Evolutionary conservation across 2,888 invertebrate genomes (phyloP), one percentile per base, ranked within the genome.

Genomic region (Carpatolechia fugitivella): DNA sequence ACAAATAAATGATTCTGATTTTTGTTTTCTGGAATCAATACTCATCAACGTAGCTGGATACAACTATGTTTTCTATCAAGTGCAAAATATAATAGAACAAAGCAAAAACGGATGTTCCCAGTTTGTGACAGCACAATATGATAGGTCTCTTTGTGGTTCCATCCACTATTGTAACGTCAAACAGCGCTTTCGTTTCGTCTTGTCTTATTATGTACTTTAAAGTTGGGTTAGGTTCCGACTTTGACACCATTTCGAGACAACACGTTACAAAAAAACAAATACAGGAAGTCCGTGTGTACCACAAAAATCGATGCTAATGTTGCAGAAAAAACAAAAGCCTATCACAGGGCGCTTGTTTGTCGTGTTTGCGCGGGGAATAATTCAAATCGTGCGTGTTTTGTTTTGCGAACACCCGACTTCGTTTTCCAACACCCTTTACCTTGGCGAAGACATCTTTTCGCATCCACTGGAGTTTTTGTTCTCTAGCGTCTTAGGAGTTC

Each of bases 341-440:
- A 49, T 49, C 33, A 49, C 35, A 35, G 13, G 49, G 35, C 24
- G 49, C 35, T 51, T 40, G 51, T 51, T 18, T 38, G 38, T 20
- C 52, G 46, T 57, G 55, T 52, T 56, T 56, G 46, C 68, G 65
- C 73, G 73, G 72, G 70, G 72, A 73, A 77, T 78, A 77, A 75
- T 70, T 71, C 72, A 76, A 78, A 77, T 73, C 71, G 73, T 70
- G 79, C 79, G 78, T 78, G 72, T 61, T 71, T 69, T 73, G 74
- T 77, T 71, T 65, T 63, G 63, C 69, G 70, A 75, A 69, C 72
- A 74, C 69, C 59, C 62, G 58, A 59, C 58, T 59, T 63, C 67
- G 65, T 78, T 41, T 41, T 41, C 40, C 10, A 44, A 44, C 44
- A 24, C 44, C 29, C 20, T 44, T 13, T 20, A 44, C 7, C n/a